Evolutionary conservation across 2,888 invertebrate species (phyloP), one percentile per base, ranked within the genome.

Genomic region (Stratiomys singularior): DNA sequence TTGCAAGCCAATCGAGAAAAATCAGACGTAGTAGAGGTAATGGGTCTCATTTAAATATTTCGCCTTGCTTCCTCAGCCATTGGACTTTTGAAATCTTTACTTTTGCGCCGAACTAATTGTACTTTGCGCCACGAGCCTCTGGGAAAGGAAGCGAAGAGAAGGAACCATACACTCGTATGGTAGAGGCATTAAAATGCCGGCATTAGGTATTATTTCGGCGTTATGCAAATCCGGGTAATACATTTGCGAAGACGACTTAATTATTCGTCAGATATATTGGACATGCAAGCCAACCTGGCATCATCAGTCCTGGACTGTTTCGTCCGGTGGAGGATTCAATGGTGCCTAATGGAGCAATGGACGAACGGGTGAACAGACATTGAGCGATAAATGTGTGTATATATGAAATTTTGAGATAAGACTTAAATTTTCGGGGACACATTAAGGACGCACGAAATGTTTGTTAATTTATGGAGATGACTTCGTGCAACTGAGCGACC

Each of bases 391-490:
- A 30, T 64, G 18, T 28, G 64, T 30, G 64, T 15, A 25, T n/a
- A n/a, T 64, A 64, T 64, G 64, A 64, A 60, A 60, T 23, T 21
- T 25, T 25, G 58, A 60, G 58, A 60, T 60, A 60, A 60, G 23
- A 60, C 58, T 25, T 23, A 11, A 25, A 60, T 25, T 60, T 52
- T 18, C 15, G 52, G 58, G 52, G 52, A 52, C 18, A 18, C 18
- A n/a, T 18, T 18, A 52, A 52, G 52, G 52, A 52, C 52, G 18
- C 18, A 37, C 9, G 37, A 37, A 52, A 52, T n/a, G n/a, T 52
- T 52, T 52, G 52, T 18, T 52, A 52, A 52, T 52, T 52, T 52
- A 52, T 37, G 37, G 37, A 37, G 37, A 37, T 37, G 37, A 37
- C 37, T 37, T 37, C 37, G 37, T 37, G 37, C 37, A 37, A 37